These are phyloP conservation scores for Oreochromis tanganicae DNA, from an alignment of 2,113 vertebrate species.

Conservation along the genomic window DNA sequence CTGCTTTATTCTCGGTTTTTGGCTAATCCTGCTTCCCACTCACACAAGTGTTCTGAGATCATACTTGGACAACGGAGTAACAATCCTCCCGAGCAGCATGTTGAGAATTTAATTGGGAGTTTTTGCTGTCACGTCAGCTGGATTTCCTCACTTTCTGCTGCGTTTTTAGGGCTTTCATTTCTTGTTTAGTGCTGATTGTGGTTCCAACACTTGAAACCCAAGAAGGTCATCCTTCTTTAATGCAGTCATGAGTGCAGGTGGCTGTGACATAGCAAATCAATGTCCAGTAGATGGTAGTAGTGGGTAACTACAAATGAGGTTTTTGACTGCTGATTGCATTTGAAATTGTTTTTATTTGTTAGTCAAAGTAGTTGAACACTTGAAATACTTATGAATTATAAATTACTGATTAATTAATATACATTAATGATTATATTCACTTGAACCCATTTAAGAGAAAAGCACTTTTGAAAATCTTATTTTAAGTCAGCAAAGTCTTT, in stretches of 20 bases:
- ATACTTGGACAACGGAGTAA: constrained; percentile 43
- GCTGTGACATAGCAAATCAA: background rate
- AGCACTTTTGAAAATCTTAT: background rate
- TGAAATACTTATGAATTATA: background rate
- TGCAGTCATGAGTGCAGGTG: constrained; percentile 25
- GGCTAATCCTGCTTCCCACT: constrained; percentile 2
- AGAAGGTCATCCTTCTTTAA: constrained; percentile 23
- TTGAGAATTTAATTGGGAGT: constrained; percentile 21
- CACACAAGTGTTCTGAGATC: constrained; percentile 43
- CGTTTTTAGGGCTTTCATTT: background rate
- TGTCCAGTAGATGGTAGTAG: constrained; percentile 64
- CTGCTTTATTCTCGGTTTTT: constrained; percentile 39
- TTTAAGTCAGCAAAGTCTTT: background rate
- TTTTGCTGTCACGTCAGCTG: background rate
- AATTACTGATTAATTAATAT: background rate
- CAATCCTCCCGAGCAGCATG: constrained; percentile 19
- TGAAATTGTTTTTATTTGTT: background rate
- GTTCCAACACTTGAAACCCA: constrained; percentile 13
- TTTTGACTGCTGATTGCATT: background rate
- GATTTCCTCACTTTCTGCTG: background rate
- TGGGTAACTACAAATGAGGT: constrained; percentile 6
- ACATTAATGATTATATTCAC: background rate
- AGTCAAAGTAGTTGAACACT: background rate
- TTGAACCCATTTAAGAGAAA: background rate
- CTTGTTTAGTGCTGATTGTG: background rate